These are phyloP conservation scores for Apus apus DNA, from an alignment of 2,113 vertebrate species.

Conservation along the genomic window DNA sequence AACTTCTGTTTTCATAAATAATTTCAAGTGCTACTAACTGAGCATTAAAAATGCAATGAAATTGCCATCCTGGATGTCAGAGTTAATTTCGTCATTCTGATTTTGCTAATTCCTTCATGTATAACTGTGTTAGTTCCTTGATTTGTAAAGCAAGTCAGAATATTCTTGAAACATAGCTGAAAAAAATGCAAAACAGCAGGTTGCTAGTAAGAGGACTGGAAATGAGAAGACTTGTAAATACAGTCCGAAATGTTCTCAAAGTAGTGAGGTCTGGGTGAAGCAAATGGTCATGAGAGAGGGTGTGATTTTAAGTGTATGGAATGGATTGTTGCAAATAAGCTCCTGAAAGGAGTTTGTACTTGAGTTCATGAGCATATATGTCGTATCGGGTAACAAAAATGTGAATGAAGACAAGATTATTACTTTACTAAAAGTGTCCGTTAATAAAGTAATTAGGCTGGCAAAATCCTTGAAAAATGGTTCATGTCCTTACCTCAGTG, in stretches of 20 bases:
- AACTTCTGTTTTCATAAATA: background rate
- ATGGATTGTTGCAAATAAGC: background rate
- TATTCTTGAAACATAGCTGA: background rate
- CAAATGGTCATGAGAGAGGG: background rate
- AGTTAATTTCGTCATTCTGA: background rate
- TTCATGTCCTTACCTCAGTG: background rate
- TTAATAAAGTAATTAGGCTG: accelerated
- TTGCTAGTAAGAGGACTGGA: background rate
- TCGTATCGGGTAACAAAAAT: background rate
- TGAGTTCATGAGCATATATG: background rate
- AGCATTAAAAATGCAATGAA: background rate
- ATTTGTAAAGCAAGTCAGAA: background rate
- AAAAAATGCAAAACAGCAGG: background rate
- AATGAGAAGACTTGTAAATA: background rate
- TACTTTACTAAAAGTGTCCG: background rate
- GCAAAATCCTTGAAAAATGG: background rate
- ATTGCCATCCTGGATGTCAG: background rate
- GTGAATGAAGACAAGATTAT: background rate
- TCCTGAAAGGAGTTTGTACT: background rate
- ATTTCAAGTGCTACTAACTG: background rate
- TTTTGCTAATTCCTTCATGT: background rate
- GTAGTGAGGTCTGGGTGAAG: background rate
- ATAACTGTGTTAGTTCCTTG: background rate
- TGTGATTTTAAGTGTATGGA: background rate
- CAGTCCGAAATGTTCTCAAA: background rate